These are phyloP conservation scores for Emydura subglobosa DNA, from an alignment of 2,113 vertebrate genomes.

Conservation along the genomic window DNA sequence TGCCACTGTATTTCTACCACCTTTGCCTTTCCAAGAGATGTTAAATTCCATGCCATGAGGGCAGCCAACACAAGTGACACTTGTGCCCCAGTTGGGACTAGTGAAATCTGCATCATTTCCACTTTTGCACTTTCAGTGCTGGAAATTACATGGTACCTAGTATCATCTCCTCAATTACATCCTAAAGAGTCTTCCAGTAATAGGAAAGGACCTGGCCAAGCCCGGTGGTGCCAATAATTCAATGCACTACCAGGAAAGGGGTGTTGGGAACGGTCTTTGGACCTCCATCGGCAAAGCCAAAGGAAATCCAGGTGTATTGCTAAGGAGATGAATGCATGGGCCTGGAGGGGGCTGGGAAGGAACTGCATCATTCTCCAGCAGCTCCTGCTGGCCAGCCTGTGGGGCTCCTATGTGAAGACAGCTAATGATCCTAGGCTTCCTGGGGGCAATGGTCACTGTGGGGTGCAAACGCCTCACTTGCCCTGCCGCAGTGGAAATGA, in stretches of 20 bases:
- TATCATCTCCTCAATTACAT: background rate
- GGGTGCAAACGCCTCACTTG: background rate
- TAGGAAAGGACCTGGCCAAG: background rate
- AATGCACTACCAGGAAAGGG: background rate
- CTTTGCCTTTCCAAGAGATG: background rate
- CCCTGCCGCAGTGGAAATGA: background rate
- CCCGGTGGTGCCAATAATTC: fast-evolving
- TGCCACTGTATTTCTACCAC: background rate
- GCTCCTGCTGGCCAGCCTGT: background rate
- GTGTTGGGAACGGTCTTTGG: background rate
- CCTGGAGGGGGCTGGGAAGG: background rate
- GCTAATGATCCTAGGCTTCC: background rate
- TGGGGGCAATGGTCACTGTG: background rate
- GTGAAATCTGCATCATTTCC: background rate
- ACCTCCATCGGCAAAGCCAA: background rate
- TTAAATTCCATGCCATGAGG: background rate
- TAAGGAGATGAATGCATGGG: background rate
- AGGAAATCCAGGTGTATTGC: background rate
- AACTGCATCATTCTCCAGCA: background rate
- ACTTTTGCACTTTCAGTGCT: background rate
- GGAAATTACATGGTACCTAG: fast-evolving
- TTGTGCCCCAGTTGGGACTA: background rate
- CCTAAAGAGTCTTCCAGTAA: fast-evolving
- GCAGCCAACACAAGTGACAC: background rate
- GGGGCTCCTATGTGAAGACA: background rate